Base-by-base conservation (phyloP, 2,888 invertebrate genomes). In the Cerceris rybyensis region DNA sequence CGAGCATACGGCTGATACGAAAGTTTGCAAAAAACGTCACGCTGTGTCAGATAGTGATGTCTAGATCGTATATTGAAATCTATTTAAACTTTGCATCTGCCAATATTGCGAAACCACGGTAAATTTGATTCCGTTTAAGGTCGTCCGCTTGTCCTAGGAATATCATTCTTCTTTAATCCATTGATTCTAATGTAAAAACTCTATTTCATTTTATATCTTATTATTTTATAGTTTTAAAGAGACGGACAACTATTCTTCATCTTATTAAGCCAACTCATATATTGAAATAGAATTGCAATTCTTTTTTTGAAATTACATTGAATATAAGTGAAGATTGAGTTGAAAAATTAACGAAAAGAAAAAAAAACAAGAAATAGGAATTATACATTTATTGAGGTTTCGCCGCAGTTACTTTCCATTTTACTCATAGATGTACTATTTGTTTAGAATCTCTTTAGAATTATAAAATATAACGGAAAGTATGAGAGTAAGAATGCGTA, bases 21-120 rank as follows among this genome's bases (percentile, higher is more conserved):
- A 90, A 78, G 81, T 77, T 67, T 87, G 73, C 69, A 88, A 87
- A 79, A 91, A 91, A 78, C 90, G 91, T 76, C 89, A 86, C 68
- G 76, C 88, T 79, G 85, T 78, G 65, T 65, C 87, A 54, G 74
- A 86, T 88, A 88, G 86, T 86, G 82, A 87, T 77, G 80, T 84
- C 84, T 88, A 85, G 86, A 74, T 68, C 54, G 55, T 76, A 61
- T 74, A 60, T 55, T 78, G 57, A 60, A 71, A 67, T 66, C 11
- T 54, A 58, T 70, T 74, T 54, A 67, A 73, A 69, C 61, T 74
- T 71, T 60, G 55, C 64, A 28, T 69, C 54, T 46, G 52, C 50
- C 54, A 49, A 54, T 17, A 59, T 52, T 82, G 75, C 60, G 42
- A 61, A 63, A 67, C 61, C 69, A 80, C 66, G 61, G 68, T 75